Evolutionary conservation across 1,140 invertebrate genomes (phyloP).

Genomic region (Drosophila rhopaloa): DNA sequence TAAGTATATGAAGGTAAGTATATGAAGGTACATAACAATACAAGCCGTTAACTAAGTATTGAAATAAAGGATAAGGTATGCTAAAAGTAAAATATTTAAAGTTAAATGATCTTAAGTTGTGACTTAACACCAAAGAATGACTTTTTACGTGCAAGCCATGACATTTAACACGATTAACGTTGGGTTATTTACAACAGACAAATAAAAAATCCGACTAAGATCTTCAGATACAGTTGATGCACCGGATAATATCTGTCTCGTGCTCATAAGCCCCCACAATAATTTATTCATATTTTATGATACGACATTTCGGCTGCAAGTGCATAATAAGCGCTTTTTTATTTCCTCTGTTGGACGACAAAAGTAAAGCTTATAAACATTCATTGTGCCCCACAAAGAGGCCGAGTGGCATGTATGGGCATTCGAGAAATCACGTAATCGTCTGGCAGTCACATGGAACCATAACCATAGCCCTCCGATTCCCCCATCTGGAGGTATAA

Average conservation of each 20-base stretch:
- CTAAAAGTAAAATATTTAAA: too few species aligned
- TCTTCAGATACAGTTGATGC: neutral
- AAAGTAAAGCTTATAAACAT: constrained; percentile 20
- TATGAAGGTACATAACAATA: too few species aligned
- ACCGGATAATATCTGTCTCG: neutral
- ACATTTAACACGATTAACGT: neutral
- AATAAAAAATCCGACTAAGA: neutral
- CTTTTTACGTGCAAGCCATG: neutral
- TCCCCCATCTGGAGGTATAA: neutral
- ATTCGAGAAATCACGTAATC: constrained; percentile 37
- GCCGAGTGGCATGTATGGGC: constrained; percentile 2
- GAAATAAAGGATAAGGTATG: too few species aligned
- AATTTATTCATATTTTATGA: constrained; percentile 2
- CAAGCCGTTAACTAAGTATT: too few species aligned
- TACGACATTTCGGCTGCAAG: constrained; percentile 10
- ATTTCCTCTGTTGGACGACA: constrained; percentile 14
- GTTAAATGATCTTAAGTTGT: too few species aligned
- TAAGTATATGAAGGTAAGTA: too few species aligned
- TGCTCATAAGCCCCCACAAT: neutral
- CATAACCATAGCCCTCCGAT: neutral
- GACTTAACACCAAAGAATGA: too few species aligned
- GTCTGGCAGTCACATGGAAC: constrained; percentile 16
- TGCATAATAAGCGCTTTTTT: constrained; percentile 9
- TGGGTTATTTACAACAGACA: neutral
- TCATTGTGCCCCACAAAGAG: constrained; percentile 8